Base-by-base conservation (phyloP, 2,113 vertebrate species). In the Callopanchax toddi region DNA sequence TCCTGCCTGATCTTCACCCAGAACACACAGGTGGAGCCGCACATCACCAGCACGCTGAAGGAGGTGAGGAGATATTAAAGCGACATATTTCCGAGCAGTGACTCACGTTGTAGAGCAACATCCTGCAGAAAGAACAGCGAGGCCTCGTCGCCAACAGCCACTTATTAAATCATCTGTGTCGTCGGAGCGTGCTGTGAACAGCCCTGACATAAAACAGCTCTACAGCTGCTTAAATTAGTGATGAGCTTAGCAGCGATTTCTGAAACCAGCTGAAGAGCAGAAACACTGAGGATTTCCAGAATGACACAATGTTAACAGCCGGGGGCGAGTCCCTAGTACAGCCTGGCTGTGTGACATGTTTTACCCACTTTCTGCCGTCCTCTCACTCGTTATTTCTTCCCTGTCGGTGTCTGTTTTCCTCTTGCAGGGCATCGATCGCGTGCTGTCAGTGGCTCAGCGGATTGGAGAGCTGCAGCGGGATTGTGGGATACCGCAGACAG, bases 1-100 rank as follows among this genome's bases (percentile, higher is more conserved):
- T 95, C 94, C 36, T 96, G 95, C 64, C 72, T 96, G 60, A 91
- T 96, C 42, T 97, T 96, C 76, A 92, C 93, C 13, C 94, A 93
- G 84, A 91, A 95, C 1, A 94, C 94, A 0, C 94, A 95, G 61
- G 87, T 92, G 71, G 92, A 92, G 22, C 93, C 94, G 0, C 93
- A 94, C 75, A 88, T 96, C 34, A 94, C 92, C 17, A 93, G 79
- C 48, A 93, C 92, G 0, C 92, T 96, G 29, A 91, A 94, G 75
- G 91, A 96, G 94, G 95, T 96, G 63, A 85, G 74, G 7, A 12
- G 44, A 22, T 34, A 42, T 37, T 40, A 17, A 52, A 69, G 45
- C 11, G 40, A 50, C 43, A 61, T 42, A 7, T 21, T 71, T 32
- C 57, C 55, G 23, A 53, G 50, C 42, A 45, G 55, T 29, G 11